Base-by-base conservation (phyloP, 2,113 vertebrate genomes). In the Proterorhinus semilunaris region DNA sequence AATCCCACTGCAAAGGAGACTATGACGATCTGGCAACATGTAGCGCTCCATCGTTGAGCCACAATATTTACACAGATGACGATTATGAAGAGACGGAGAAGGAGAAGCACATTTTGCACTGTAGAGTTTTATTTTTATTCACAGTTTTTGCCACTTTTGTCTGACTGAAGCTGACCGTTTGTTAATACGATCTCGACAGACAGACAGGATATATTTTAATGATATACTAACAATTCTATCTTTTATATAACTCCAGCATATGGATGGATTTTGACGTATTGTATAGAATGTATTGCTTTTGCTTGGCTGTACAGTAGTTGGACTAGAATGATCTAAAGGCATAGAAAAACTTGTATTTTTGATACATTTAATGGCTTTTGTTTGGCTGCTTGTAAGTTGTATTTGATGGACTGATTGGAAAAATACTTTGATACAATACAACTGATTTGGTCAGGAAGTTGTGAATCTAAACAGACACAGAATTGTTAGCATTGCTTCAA, bases 1-100 rank as follows among this genome's bases (percentile, higher is more conserved):
- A 78, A 85, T 86, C 80, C 62, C 62, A 42, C 43, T 21, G n/a
- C 15, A 27, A 36, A 54, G 45, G 71, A 42, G 42, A 79, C 48
- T 46, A 50, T 46, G 66, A 55, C 57, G 15, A 27, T 45, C 53
- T 9, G 58, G 47, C 59, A 65, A 42, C 74, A 57, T 74, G 75
- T 73, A 68, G 66, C 43, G 0, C 53, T 50, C 2, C 4, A 46
- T 63, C 4, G 4, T 42, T 74, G 72, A 78, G 74, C 84, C 62
- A 62, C 53, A 13, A 65, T 17, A 62, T 49, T 68, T 36, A 62
- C 13, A 8, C 52, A 15, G 52, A 72, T 12, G 50, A 64, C 27
- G 67, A 73, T 59, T 36, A 53, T 68, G 17, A 61, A 12, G 68
- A 78, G 65, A 17, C 47, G 62, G 44, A 69, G 75, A 66, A 80